phyloP scores from a whole-genome alignment of 2,888 invertebrate genomes.

The Erynnis tages region DNA sequence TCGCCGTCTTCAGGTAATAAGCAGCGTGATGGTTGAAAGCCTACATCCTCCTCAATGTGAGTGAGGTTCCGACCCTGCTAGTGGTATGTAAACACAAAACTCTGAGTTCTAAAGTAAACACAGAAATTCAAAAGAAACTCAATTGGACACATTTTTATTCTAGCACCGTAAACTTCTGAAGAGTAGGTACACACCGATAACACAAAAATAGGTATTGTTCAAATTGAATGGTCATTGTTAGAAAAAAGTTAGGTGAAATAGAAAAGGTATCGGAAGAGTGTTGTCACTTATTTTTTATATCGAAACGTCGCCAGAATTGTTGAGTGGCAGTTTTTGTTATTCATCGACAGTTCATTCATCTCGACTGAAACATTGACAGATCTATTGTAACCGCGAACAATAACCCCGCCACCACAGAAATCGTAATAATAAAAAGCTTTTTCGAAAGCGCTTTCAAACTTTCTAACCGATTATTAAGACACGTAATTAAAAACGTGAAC shows the following conservation, averaged over 20 bases:
- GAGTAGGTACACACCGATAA: neutral
- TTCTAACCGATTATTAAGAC: constrained; percentile 28
- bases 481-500: constrained; percentile 27
- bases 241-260: constrained; percentile 21
- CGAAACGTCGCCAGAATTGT: constrained; percentile 42
- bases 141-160: neutral
- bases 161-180: neutral
- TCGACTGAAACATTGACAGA: constrained; percentile 72
- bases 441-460: constrained; percentile 25
- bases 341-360: constrained; percentile 67
- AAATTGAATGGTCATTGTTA: constrained; percentile 1
- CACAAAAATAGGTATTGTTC: constrained; percentile 4
- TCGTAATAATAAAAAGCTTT: constrained; percentile 45
- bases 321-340: constrained; percentile 45
- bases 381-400: constrained; percentile 71
- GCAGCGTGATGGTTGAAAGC: too few relatives aligned
- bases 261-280: constrained; percentile 30
- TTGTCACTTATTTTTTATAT: constrained; percentile 37
- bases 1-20: too few relatives aligned
- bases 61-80: too few relatives aligned
- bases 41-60: too few relatives aligned
- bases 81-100: too few relatives aligned
- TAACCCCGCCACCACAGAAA: constrained; percentile 53
- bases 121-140: too few relatives aligned
- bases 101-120: too few relatives aligned